phyloP scores from a whole-genome alignment of 2,113 vertebrate genomes.

The Spizaetus ornatus region DNA sequence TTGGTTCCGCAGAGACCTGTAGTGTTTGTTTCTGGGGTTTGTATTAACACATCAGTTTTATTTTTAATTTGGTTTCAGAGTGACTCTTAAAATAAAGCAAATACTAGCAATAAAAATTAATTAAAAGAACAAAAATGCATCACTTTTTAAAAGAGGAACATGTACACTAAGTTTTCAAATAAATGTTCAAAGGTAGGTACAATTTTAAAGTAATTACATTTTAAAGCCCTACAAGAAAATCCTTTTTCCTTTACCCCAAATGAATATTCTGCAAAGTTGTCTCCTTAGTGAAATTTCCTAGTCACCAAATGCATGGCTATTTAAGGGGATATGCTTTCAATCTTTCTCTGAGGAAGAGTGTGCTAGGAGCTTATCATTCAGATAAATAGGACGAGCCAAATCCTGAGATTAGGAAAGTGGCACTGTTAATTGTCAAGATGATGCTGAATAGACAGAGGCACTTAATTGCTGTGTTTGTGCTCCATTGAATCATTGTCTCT shows the following conservation, averaged over 20 bases:
- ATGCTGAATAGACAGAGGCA: conserved; percentile 20
- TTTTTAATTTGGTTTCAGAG: neutral
- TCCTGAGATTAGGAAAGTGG: conserved; percentile 28
- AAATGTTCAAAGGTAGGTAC: neutral
- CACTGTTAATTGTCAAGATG: conserved; percentile 61
- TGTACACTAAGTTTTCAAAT: neutral
- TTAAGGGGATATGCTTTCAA: neutral
- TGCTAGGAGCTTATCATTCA: neutral
- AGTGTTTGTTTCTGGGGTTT: neutral
- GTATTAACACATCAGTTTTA: neutral
- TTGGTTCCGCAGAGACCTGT: neutral
- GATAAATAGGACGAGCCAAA: conserved; percentile 13
- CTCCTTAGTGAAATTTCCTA: conserved; percentile 19
- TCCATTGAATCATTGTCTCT: conserved; percentile 49
- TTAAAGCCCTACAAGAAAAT: neutral
- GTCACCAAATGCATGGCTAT: neutral
- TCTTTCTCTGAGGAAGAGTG: neutral
- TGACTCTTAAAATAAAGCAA: neutral
- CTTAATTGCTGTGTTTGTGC: conserved; percentile 52
- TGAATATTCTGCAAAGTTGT: neutral
- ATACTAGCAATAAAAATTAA: neutral
- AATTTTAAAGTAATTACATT: neutral
- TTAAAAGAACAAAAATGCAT: neutral
- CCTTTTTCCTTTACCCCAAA: neutral
- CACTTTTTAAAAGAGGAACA: neutral